phyloP scores from a whole-genome alignment of 2,888 invertebrate genomes.

The Patella depressa region DNA sequence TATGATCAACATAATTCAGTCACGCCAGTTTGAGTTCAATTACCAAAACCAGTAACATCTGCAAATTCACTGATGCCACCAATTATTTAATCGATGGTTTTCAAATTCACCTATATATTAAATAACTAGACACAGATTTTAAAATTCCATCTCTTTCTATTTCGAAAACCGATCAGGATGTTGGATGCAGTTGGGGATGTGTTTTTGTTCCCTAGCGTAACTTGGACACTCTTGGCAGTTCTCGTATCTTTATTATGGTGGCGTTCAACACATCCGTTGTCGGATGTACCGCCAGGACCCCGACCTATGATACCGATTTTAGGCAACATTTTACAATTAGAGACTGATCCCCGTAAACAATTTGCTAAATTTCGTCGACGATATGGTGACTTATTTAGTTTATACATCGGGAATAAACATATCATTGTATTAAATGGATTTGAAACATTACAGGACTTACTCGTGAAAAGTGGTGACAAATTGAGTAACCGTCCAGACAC shows the following conservation, averaged over 20 bases:
- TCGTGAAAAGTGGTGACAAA: slow-evolving; percentile 13
- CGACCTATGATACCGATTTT: slow-evolving; percentile 14
- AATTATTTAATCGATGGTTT: too few species aligned
- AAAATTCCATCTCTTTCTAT: too few species aligned
- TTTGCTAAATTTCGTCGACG: background rate
- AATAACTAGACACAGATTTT: too few species aligned
- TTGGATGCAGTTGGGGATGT: too few species aligned
- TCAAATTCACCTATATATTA: too few species aligned
- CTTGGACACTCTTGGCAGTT: background rate
- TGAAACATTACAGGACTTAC: slow-evolving; percentile 8
- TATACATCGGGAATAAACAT: slow-evolving; percentile 9
- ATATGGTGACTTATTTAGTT: slow-evolving; percentile 16
- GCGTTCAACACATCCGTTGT: background rate
- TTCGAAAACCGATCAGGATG: too few species aligned
- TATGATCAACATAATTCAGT: too few species aligned
- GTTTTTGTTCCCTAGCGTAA: too few species aligned
- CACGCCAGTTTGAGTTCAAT: too few species aligned
- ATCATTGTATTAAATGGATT: slow-evolving; percentile 14
- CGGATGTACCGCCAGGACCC: slow-evolving; percentile 14
- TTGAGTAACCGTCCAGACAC: slow-evolving; percentile 14
- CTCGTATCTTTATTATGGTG: slow-evolving; percentile 1
- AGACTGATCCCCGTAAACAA: background rate
- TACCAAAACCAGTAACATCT: too few species aligned
- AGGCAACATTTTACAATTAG: slow-evolving; percentile 6
- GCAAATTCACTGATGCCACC: too few species aligned